These are phyloP conservation scores for Mactromeris polynyma DNA, from an alignment of 2,888 invertebrate species.

Conservation along the genomic window DNA sequence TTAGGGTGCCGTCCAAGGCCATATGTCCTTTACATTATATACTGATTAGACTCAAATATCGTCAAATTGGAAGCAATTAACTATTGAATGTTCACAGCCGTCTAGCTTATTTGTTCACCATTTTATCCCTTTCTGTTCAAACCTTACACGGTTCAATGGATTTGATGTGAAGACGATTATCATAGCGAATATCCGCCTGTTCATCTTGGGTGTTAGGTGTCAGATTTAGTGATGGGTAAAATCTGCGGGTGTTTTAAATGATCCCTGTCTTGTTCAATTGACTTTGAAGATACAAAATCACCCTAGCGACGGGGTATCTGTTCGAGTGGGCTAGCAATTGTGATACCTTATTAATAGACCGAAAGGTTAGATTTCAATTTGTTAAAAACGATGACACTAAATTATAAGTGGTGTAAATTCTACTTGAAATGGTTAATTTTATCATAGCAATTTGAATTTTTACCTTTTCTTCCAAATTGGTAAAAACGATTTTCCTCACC, in stretches of 20 bases:
- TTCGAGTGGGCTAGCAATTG: not conserved
- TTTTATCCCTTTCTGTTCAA: not conserved
- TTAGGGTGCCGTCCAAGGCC: not conserved
- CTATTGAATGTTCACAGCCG: not conserved
- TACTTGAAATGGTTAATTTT: not conserved
- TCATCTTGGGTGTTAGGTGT: conserved; percentile 5
- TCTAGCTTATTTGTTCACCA: not conserved
- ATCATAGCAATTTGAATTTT: not conserved
- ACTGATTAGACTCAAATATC: not conserved
- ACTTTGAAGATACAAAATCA: conserved; percentile 2
- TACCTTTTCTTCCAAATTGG: no score
- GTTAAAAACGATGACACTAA: not conserved
- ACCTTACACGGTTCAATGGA: not conserved
- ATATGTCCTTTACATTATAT: not conserved
- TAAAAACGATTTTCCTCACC: no score
- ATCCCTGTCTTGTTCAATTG: conserved; percentile 2
- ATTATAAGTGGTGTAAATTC: not conserved
- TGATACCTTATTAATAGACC: not conserved
- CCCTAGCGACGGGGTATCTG: not conserved
- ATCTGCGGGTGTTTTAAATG: not conserved
- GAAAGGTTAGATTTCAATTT: not conserved
- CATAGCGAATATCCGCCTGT: not conserved
- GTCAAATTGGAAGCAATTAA: not conserved
- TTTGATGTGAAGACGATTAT: not conserved
- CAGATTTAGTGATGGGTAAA: conserved; percentile 4